These are phyloP conservation scores for Chloroceryle amazona DNA, from an alignment of 2,797 vertebrate species.

Conservation along the genomic window DNA sequence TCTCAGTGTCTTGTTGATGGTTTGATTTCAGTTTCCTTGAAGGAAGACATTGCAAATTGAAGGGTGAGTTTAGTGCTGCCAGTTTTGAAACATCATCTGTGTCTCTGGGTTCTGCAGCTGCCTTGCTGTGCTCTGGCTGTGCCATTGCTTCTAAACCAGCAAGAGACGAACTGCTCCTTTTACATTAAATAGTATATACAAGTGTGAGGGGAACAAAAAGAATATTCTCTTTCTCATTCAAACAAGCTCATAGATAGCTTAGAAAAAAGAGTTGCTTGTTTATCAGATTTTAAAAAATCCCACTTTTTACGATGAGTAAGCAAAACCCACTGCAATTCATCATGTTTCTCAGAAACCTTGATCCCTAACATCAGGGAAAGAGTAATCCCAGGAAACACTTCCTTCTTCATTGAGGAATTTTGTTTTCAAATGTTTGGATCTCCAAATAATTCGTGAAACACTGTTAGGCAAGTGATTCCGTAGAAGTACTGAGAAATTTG, in stretches of 20 bases:
- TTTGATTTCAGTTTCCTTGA: not conserved
- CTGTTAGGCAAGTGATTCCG: not conserved
- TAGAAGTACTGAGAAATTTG: not conserved
- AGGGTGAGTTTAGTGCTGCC: not conserved
- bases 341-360: conserved; percentile 39
- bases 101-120: not conserved
- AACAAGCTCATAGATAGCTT: not conserved
- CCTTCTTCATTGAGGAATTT: conserved; percentile 41
- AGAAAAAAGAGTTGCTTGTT: not conserved
- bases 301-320: conserved; percentile 28
- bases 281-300: not conserved
- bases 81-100: not conserved
- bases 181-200: not conserved
- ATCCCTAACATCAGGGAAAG: conserved; percentile 39
- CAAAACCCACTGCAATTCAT: conserved; percentile 42
- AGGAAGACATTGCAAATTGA: not conserved
- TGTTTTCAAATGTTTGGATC: conserved; percentile 1
- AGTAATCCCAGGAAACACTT: conserved; percentile 29
- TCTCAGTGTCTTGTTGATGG: not conserved
- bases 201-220: not conserved
- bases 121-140: not conserved
- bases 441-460: not conserved
- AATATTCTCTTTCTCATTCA: not conserved
- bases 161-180: not conserved
- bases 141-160: not conserved